A percentile compares a stretch with the other conserved stretches of the same genome.
Conservation (phyloP, 2,113 vertebrate species). For the Neoarius graeffei region DNA sequence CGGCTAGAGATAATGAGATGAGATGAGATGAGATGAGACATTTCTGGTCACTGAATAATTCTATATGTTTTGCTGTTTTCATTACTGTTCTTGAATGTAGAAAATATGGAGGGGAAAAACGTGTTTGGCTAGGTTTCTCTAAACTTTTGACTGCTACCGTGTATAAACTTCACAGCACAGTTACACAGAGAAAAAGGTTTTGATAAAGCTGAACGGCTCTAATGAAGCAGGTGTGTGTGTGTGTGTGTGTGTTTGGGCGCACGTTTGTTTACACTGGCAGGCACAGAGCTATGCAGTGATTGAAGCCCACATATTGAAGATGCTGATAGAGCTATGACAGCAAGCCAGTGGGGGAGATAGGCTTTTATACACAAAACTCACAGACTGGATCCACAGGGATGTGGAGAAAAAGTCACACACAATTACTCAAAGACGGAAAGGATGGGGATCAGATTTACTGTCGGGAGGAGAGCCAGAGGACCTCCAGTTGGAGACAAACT, state of each 20-base stretch:
- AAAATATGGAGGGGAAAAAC: background rate
- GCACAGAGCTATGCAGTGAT: slow-evolving; percentile 51
- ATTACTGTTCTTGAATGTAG: background rate
- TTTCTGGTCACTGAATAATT: background rate
- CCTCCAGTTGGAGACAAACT: background rate
- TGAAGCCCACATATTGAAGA: slow-evolving; percentile 54
- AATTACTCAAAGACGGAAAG: too few species aligned
- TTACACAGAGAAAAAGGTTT: background rate
- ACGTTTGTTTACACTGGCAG: slow-evolving; percentile 17
- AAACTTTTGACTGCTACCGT: background rate
- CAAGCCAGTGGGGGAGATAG: slow-evolving; percentile 43
- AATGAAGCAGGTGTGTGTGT: slow-evolving; percentile 42
- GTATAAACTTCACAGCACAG: background rate
- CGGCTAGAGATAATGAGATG: too few species aligned
- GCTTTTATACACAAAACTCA: slow-evolving; percentile 12
- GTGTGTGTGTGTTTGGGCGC: slow-evolving; percentile 51
- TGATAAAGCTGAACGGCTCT: slow-evolving; percentile 21
- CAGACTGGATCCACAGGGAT: slow-evolving; percentile 18
- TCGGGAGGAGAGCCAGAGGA: background rate
- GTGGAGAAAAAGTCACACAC: background rate
- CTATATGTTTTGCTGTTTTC: background rate
- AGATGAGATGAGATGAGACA: too few species aligned
- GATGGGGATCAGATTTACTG: background rate
- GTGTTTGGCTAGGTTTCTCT: background rate
- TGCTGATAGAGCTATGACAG: slow-evolving; percentile 65